Evolutionary conservation across 1,140 invertebrate genomes (phyloP).

Genomic region (Drosophila pruinosa): DNA sequence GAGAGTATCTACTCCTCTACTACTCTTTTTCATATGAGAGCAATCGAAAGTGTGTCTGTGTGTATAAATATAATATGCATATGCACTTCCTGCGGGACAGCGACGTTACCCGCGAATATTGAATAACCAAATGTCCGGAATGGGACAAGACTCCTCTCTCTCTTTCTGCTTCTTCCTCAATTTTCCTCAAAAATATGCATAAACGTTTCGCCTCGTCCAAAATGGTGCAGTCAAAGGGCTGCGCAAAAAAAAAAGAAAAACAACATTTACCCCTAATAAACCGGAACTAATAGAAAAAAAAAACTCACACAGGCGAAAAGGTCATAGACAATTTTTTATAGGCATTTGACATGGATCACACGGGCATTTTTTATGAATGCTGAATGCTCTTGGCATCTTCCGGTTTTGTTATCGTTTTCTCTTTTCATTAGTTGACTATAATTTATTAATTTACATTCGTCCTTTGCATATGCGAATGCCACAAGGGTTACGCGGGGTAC

Average conservation of each 20-base stretch:
- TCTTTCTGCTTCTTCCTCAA: slow-evolving; percentile 31
- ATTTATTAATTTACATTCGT: slow-evolving; percentile 81
- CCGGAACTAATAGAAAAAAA: slow-evolving; percentile 72
- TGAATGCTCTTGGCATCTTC: slow-evolving; percentile 31
- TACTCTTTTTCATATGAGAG: background rate
- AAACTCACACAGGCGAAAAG: slow-evolving; percentile 41
- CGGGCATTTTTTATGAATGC: slow-evolving; percentile 12
- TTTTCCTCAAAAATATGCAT: slow-evolving; percentile 60
- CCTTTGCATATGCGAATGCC: slow-evolving; percentile 63
- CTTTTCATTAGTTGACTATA: slow-evolving; percentile 76
- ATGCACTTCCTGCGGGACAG: slow-evolving; percentile 54
- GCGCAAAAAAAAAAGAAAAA: slow-evolving; percentile 37
- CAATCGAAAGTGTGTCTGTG: background rate
- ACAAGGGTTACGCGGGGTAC: background rate
- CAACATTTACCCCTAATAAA: slow-evolving; percentile 72
- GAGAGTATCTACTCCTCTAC: slow-evolving; percentile 24
- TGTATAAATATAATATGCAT: slow-evolving; percentile 19
- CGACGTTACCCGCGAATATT: slow-evolving; percentile 72
- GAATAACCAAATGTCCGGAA: slow-evolving; percentile 57
- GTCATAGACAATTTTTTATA: slow-evolving; percentile 73
- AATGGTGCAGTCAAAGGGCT: slow-evolving; percentile 71
- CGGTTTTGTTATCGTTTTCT: slow-evolving; percentile 25
- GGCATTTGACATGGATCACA: slow-evolving; percentile 62
- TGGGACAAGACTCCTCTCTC: background rate
- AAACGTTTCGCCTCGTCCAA: slow-evolving; percentile 51